These are phyloP conservation scores for Odontocolon sp. DNA, from an alignment of 2,888 invertebrate species.

Conservation along the genomic window DNA sequence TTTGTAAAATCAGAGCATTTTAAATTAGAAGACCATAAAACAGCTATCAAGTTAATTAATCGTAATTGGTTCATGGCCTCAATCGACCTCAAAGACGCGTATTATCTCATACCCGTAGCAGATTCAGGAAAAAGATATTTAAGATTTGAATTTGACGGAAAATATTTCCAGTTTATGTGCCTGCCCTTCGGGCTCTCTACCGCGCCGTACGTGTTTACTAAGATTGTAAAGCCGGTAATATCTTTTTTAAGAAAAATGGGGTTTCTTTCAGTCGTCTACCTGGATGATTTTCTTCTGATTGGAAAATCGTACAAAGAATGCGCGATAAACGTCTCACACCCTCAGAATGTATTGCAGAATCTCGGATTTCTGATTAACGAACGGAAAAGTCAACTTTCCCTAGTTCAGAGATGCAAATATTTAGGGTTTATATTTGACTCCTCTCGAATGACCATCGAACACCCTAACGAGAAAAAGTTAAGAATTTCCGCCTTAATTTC, in stretches of 20 bases:
- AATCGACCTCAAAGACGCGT: constrained; percentile 24
- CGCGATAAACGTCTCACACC: neutral
- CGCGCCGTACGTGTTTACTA: constrained; percentile 25
- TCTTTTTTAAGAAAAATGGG: constrained; percentile 22
- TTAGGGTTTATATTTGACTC: constrained; percentile 40
- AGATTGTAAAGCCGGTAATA: constrained; percentile 45
- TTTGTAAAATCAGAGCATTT: constrained; percentile 36
- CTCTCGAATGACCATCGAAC: constrained; percentile 21
- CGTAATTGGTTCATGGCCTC: neutral
- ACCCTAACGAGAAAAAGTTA: constrained; percentile 29
- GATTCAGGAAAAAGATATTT: constrained; percentile 11
- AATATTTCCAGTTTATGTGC: constrained; percentile 28
- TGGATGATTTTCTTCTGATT: constrained; percentile 48
- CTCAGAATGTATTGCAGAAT: neutral
- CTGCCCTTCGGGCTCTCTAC: constrained; percentile 34
- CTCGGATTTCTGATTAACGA: too few species aligned
- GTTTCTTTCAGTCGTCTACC: constrained; percentile 33
- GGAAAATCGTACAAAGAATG: constrained; percentile 30
- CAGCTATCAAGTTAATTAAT: constrained; percentile 12
- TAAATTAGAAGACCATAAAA: constrained; percentile 38
- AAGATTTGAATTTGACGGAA: constrained; percentile 15
- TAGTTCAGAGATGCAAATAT: too few species aligned
- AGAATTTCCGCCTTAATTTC: constrained; percentile 12
- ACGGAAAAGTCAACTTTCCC: too few species aligned
- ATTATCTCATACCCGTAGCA: neutral